Conservation (phyloP, 2,797 vertebrate species). For the Melanogrammus aeglefinus region DNA sequence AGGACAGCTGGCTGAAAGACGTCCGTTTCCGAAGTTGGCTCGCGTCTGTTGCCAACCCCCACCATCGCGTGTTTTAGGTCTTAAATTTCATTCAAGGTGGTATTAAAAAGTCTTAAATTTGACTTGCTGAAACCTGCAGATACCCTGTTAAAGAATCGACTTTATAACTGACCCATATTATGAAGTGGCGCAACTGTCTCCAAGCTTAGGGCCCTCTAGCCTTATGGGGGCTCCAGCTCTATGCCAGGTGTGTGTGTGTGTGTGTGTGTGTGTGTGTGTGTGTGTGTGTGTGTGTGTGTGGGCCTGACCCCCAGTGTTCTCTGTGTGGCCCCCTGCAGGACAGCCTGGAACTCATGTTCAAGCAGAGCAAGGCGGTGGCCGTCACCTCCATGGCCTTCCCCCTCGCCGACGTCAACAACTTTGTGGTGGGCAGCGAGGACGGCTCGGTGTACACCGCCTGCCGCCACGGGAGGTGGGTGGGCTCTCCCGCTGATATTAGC, state of each 20-base stretch:
- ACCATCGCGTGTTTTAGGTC: no score
- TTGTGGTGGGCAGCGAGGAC: constrained; percentile 97
- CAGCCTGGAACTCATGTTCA: constrained; percentile 96
- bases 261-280: not conserved
- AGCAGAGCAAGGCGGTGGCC: constrained; percentile 95
- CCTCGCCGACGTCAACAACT: constrained; percentile 96
- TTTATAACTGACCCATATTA: no score
- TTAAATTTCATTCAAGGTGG: no score
- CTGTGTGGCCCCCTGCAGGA: constrained; percentile 73
- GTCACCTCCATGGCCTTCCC: constrained; percentile 99
- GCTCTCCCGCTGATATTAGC: not conserved
- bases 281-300: not conserved
- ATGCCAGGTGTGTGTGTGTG: not conserved
- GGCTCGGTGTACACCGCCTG: constrained; percentile 98
- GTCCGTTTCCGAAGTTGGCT: no score
- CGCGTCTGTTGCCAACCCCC: no score
- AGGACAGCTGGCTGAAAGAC: no score
- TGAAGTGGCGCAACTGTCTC: not conserved
- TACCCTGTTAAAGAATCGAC: no score
- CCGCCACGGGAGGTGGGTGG: constrained; percentile 88
- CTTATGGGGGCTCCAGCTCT: not conserved
- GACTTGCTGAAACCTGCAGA: no score
- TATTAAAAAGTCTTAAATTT: no score
- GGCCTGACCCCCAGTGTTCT: not conserved
- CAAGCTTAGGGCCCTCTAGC: no score